Conservation (phyloP, 2,888 invertebrate genomes). For the Rhingia campestris region DNA sequence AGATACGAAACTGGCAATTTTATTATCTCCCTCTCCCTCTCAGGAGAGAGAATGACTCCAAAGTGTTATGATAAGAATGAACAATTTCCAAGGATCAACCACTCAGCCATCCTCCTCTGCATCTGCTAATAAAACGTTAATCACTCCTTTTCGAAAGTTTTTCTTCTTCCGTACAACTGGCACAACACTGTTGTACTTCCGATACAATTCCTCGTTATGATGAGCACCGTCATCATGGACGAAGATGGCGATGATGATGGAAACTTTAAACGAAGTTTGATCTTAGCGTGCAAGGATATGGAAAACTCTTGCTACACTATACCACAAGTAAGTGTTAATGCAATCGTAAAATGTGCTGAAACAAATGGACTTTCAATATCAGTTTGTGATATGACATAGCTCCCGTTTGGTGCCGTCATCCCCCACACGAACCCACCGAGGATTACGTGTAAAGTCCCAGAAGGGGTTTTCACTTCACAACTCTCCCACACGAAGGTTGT, state of each 20-base stretch:
- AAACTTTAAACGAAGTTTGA: conserved; percentile 62
- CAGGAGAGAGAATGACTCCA: conserved; percentile 35
- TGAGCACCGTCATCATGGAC: conserved; percentile 31
- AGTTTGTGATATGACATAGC: conserved; percentile 34
- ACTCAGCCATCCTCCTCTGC: conserved; percentile 3
- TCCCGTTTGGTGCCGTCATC: conserved; percentile 15
- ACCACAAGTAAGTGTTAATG: conserved; percentile 73
- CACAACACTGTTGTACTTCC: conserved; percentile 28
- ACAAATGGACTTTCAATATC: conserved; percentile 73
- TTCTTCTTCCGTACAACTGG: conserved; percentile 50
- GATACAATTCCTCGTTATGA: conserved; percentile 24
- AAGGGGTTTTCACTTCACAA: conserved; percentile 41
- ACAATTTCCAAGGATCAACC: conserved; percentile 38
- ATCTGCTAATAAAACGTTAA: conserved; percentile 69
- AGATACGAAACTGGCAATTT: conserved; percentile 46
- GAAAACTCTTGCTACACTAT: conserved; percentile 50
- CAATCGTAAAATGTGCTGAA: conserved; percentile 66
- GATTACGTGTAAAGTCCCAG: conserved; percentile 35
- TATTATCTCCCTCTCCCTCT: conserved; percentile 39
- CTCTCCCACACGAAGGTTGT: conserved; percentile 24
- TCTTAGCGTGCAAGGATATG: conserved; percentile 51
- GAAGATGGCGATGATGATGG: conserved; percentile 49
- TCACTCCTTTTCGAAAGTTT: conserved; percentile 70
- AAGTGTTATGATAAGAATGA: conserved; percentile 71
- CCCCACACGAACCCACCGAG: background rate